Evolutionary conservation across 2,113 vertebrate species (phyloP), one percentile per base, ranked within the genome.

Genomic region (Otus sunia): DNA sequence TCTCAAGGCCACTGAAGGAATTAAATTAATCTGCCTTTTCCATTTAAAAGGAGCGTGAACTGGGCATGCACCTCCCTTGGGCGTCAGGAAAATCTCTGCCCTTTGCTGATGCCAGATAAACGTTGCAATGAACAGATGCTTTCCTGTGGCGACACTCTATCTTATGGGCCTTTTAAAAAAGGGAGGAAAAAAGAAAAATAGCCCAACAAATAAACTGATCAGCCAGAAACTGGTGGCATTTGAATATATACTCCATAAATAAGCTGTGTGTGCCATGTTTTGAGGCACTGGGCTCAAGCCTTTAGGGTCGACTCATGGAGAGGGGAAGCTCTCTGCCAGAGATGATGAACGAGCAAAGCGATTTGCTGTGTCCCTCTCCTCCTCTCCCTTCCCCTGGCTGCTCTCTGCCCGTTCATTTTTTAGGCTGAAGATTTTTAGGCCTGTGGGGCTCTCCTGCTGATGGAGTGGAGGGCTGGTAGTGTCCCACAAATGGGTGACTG

Each of bases 21-120:
- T 90, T 75, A 75, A 88, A 68, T 64, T 93, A 79, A 47, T 88
- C n/a, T 93, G 13, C 69, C 21, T 14, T 92, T 92, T 88, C n/a
- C 29, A 75, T 88, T 88, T 85, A 64, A 90, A 94, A 82, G n/a
- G 58, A 88, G 10, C 16, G 21, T 2, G 4, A 87, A 72, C 55
- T 90, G 71, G 71, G 66, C 45, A 59, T 19, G 30, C 16, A 47
- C 14, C 34, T 89, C 89, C 78, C 53, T 29, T 43, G 45, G 66
- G 53, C 62, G 37, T 16, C 0, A 0, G 52, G 45, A 76, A 93
- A 68, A 50, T 68, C 81, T 82, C 66, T 94, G 88, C 47, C 49
- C 27, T 74, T 80, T 76, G 63, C 55, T 66, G 55, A 36, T 53
- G 52, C 68, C 37, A 55, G 55, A 43, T 86, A 37, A 94, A 66